Evolutionary conservation across 1,140 invertebrate genomes (phyloP).

Genomic region (Helicoverpa armigera): DNA sequence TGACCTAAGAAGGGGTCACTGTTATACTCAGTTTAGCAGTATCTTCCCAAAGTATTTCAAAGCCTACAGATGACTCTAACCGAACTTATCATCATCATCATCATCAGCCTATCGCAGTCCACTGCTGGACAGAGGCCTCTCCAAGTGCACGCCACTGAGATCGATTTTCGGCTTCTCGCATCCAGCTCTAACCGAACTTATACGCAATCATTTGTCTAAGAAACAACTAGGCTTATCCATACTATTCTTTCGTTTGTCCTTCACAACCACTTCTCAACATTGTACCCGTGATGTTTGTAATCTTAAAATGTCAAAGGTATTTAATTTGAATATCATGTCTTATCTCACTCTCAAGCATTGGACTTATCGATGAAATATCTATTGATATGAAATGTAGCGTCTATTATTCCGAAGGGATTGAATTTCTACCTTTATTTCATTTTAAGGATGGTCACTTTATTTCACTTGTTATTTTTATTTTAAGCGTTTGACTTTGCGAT

Average conservation of each 20-base stretch:
- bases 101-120: too few relatives aligned
- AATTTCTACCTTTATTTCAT: slow-evolving; percentile 54
- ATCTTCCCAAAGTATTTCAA: too few relatives aligned
- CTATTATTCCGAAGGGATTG: slow-evolving; percentile 58
- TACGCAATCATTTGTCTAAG: too few relatives aligned
- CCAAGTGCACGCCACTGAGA: too few relatives aligned
- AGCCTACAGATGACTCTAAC: too few relatives aligned
- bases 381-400: slow-evolving; percentile 54
- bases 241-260: slow-evolving; percentile 68
- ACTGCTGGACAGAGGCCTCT: too few relatives aligned
- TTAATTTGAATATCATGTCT: slow-evolving; percentile 84
- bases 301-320: slow-evolving; percentile 85
- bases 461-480: not conserved
- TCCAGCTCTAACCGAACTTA: too few relatives aligned
- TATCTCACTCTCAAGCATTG: slow-evolving; percentile 79
- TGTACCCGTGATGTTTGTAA: slow-evolving; percentile 82
- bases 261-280: slow-evolving; percentile 66
- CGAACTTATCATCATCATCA: too few relatives aligned
- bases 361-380: slow-evolving; percentile 81
- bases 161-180: too few relatives aligned
- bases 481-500: not conserved
- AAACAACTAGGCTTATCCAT: slow-evolving; percentile 64
- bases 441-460: slow-evolving; percentile 13
- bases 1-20: too few relatives aligned
- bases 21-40: too few relatives aligned